These are phyloP conservation scores for Pardosa pseudoannulata DNA, from an alignment of 2,888 invertebrate genomes.

Conservation along the genomic window DNA sequence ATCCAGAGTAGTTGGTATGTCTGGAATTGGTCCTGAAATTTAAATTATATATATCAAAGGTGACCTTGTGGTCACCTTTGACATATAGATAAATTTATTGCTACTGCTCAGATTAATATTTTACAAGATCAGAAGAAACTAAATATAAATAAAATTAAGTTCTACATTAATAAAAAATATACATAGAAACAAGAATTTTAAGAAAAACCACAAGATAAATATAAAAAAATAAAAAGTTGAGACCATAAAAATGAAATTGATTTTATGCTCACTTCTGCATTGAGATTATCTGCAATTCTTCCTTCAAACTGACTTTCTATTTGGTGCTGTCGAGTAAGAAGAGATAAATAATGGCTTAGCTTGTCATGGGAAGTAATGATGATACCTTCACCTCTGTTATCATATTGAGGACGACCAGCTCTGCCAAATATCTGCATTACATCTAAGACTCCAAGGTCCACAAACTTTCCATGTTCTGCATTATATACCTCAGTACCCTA, in stretches of 20 bases:
- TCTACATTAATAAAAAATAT: no score
- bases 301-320: conserved; percentile 98
- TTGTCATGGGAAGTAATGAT: conserved; percentile 96
- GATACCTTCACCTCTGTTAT: conserved; percentile 93
- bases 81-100: no score
- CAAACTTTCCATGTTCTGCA: conserved; percentile 93
- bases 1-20: no score
- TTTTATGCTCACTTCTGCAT: conserved; percentile 88
- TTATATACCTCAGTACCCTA: conserved; percentile 95
- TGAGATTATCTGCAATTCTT: conserved; percentile 95
- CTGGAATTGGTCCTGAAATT: no score
- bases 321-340: conserved; percentile 96
- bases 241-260: neutral
- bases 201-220: no score
- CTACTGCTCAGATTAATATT: no score
- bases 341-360: conserved; percentile 92
- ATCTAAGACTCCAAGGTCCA: conserved; percentile 96
- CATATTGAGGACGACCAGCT: conserved; percentile 98
- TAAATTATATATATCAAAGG: no score
- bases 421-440: conserved; percentile 99
- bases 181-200: no score
- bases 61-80: no score
- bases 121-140: no score
- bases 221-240: neutral
- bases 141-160: no score